phyloP scores from a whole-genome alignment of 2,888 invertebrate genomes.

The Drosophila multiciliata region DNA sequence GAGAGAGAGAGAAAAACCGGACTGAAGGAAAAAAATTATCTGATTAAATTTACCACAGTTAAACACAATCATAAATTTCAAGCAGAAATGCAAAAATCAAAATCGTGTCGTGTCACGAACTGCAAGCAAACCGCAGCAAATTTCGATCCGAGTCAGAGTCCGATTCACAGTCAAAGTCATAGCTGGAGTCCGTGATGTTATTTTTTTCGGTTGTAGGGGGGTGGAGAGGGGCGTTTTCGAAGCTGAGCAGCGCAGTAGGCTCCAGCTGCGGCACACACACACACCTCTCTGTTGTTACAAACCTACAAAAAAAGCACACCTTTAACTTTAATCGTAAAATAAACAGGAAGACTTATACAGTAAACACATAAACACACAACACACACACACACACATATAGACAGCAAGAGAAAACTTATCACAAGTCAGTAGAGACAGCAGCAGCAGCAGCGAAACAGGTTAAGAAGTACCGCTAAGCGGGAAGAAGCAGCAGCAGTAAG shows the following conservation, averaged over 20 bases:
- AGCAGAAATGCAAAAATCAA: too few relatives aligned
- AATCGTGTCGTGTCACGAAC: slow-evolving; percentile 21
- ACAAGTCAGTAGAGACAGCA: slow-evolving; percentile 58
- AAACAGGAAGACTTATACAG: slow-evolving; percentile 80
- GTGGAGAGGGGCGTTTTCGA: slow-evolving; percentile 48
- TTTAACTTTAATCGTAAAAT: slow-evolving; percentile 74
- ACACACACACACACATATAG: background rate
- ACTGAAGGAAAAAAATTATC: background rate
- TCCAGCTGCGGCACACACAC: slow-evolving; percentile 43
- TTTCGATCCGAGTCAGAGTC: slow-evolving; percentile 13
- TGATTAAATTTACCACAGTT: background rate
- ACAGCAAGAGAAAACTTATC: slow-evolving; percentile 53
- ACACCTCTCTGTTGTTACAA: slow-evolving; percentile 2
- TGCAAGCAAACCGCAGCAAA: slow-evolving; percentile 7
- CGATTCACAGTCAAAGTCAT: slow-evolving; percentile 27
- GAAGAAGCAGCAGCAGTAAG: slow-evolving; percentile 44
- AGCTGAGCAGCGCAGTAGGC: slow-evolving; percentile 47
- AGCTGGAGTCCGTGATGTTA: slow-evolving; percentile 54
- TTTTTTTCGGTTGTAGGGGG: slow-evolving; percentile 47
- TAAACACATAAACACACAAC: slow-evolving; percentile 48
- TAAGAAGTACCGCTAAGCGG: slow-evolving; percentile 80
- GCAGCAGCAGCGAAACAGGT: slow-evolving; percentile 62
- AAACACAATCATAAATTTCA: background rate
- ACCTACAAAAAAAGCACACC: slow-evolving; percentile 50
- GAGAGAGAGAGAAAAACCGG: background rate